Evolutionary conservation across 1,140 invertebrate species (phyloP).

Genomic region (Drosophila nebulosa): DNA sequence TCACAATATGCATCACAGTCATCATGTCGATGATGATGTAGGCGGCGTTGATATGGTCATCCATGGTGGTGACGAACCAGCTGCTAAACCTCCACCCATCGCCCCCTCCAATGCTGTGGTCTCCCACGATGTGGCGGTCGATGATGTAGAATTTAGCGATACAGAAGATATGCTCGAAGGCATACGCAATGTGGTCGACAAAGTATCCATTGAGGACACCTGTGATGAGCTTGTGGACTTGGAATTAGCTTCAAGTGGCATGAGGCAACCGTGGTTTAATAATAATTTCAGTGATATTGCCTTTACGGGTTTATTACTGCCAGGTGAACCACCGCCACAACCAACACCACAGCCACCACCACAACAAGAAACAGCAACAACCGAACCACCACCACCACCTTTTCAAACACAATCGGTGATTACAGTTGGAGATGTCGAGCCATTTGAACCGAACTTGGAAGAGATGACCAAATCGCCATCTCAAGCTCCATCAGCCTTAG

Average conservation of each 20-base stretch:
- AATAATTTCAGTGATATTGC: slow-evolving; percentile 73
- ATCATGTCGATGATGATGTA: slow-evolving; percentile 41
- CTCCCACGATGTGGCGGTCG: slow-evolving; percentile 35
- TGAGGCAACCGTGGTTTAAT: slow-evolving; percentile 69
- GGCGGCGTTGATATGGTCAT: slow-evolving; percentile 60
- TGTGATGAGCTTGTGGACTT: slow-evolving; percentile 72
- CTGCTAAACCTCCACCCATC: slow-evolving; percentile 25
- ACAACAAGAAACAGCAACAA: background rate
- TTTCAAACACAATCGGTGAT: slow-evolving; percentile 5
- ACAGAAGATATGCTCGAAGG: slow-evolving; percentile 92
- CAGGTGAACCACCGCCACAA: slow-evolving; percentile 50
- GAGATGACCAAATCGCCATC: background rate
- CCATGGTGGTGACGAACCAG: slow-evolving; percentile 25
- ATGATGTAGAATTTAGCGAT: slow-evolving; percentile 87
- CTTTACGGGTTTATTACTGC: slow-evolving; percentile 47
- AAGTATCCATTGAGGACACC: slow-evolving; percentile 78
- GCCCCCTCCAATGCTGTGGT: slow-evolving; percentile 17
- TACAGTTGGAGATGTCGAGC: background rate
- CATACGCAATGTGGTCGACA: slow-evolving; percentile 86
- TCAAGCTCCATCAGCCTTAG: background rate
- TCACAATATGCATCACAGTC: slow-evolving; percentile 40
- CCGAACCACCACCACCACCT: slow-evolving; percentile 3
- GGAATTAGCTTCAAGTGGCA: slow-evolving; percentile 63
- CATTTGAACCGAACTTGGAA: too few species aligned
- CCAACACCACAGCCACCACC: background rate